phyloP scores from a whole-genome alignment of 2,113 vertebrate species.

The Pygoscelis adeliae region DNA sequence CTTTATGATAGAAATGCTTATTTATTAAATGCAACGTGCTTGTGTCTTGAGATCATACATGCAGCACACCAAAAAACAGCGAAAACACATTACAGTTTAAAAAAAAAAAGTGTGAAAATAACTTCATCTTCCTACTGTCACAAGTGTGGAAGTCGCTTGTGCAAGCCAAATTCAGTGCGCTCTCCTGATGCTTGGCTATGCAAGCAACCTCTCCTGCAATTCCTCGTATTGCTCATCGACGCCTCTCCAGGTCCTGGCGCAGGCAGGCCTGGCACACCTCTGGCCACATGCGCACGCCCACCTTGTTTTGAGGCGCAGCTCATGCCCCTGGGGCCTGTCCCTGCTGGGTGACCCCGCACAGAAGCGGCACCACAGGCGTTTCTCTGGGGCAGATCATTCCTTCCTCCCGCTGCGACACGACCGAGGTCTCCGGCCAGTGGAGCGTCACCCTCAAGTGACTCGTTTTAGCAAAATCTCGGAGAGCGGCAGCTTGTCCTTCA shows the following conservation, averaged over 20 bases:
- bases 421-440: accelerated
- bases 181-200: background rate
- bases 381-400: background rate
- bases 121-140: background rate
- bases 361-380: background rate
- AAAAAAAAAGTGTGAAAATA: background rate
- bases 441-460: background rate
- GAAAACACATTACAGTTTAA: background rate
- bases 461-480: background rate
- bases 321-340: accelerated
- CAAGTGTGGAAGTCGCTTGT: background rate
- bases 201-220: background rate
- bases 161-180: background rate
- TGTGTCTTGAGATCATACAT: too few species aligned
- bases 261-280: background rate
- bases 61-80: background rate
- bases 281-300: accelerated
- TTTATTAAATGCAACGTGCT: background rate
- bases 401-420: accelerated
- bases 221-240: background rate
- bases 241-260: background rate
- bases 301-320: background rate
- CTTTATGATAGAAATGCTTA: background rate
- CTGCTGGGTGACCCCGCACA: background rate
- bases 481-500: background rate